Conservation (phyloP, 1,140 invertebrate genomes). For the Lordiphosa collinella region DNA sequence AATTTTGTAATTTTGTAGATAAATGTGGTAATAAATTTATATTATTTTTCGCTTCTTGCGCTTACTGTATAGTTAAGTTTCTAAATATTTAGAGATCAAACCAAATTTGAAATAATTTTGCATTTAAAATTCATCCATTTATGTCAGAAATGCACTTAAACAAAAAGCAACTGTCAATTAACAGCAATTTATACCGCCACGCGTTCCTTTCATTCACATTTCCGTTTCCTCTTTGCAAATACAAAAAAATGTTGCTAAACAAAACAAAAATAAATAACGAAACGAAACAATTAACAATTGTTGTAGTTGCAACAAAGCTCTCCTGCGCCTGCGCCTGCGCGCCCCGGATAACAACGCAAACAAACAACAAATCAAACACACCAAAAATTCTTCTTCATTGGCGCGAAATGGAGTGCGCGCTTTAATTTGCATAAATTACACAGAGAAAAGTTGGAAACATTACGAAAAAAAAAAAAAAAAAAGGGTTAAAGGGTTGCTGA, state of each 20-base stretch:
- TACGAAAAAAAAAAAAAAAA: neutral
- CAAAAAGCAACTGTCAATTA: slow-evolving; percentile 58
- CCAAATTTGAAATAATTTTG: no score
- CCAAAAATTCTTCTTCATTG: slow-evolving; percentile 16
- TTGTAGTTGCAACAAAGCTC: slow-evolving; percentile 34
- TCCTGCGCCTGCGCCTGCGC: slow-evolving; percentile 61
- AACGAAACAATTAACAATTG: slow-evolving; percentile 72
- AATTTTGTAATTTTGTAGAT: no score
- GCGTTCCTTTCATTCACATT: slow-evolving; percentile 27
- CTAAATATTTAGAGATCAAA: no score
- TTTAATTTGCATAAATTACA: slow-evolving; percentile 76
- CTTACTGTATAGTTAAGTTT: no score
- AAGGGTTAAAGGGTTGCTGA: slow-evolving; percentile 58
- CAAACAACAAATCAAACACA: slow-evolving; percentile 59
- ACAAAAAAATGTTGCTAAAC: slow-evolving; percentile 31
- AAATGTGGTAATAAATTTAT: no score
- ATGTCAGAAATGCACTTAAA: no score
- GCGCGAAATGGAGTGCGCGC: slow-evolving; percentile 74
- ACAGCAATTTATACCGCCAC: slow-evolving; percentile 64
- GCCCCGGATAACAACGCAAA: slow-evolving; percentile 61
- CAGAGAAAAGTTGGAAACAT: slow-evolving; percentile 7
- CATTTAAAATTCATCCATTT: no score
- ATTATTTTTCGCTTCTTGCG: no score
- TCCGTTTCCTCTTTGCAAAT: slow-evolving; percentile 34
- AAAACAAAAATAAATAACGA: slow-evolving; percentile 56